A percentile compares a stretch with the other conserved stretches of the same genome.
phyloP scores from a whole-genome alignment of 2,113 vertebrate species.

The Campylomormyrus tamandua region DNA sequence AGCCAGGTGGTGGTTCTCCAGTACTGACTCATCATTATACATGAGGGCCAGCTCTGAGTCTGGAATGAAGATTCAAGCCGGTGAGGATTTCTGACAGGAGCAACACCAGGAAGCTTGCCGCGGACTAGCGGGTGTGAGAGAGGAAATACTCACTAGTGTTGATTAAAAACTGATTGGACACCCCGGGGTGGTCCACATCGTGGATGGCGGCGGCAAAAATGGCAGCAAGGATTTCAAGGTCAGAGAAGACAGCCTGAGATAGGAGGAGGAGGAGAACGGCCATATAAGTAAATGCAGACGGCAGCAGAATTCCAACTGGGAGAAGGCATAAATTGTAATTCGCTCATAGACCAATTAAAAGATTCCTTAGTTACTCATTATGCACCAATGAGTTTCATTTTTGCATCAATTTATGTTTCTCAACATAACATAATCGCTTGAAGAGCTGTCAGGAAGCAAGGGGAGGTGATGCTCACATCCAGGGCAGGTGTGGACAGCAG shows the following conservation, averaged over 20 bases:
- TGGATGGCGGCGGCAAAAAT: slow-evolving; percentile 97
- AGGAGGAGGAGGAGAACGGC: not conserved
- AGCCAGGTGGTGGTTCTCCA: slow-evolving; percentile 95
- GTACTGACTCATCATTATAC: slow-evolving; percentile 95
- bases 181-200: slow-evolving; percentile 94
- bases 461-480: slow-evolving; percentile 73
- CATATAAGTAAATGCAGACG: not conserved
- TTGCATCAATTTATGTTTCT: not conserved
- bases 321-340: not conserved
- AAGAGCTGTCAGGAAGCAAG: not conserved
- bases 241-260: slow-evolving; percentile 89
- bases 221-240: slow-evolving; percentile 93
- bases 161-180: slow-evolving; percentile 97
- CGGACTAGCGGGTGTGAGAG: not conserved
- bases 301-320: not conserved
- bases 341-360: not conserved
- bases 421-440: not conserved
- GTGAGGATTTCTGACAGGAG: not conserved
- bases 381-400: not conserved
- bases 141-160: slow-evolving; percentile 86
- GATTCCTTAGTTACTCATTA: not conserved
- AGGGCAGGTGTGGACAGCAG: slow-evolving; percentile 92
- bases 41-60: slow-evolving; percentile 94
- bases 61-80: slow-evolving; percentile 34
- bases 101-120: no score